A percentile compares a stretch with the other conserved stretches of the same genome.
phyloP scores from a whole-genome alignment of 2,888 invertebrate genomes.

The Netelia fuscicornis region DNA sequence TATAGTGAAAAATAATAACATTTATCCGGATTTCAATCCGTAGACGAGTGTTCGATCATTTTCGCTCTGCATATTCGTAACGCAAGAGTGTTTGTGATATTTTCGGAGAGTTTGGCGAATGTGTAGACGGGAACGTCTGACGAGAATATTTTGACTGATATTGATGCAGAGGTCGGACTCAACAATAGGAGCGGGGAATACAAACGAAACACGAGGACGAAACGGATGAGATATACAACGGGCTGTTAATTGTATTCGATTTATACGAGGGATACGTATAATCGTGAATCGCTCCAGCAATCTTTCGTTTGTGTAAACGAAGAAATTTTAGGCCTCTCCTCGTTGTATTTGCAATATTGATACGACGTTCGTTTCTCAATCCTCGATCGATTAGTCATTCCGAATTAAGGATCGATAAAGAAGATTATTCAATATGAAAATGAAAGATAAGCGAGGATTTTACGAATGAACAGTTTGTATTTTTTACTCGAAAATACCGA shows the following conservation, averaged over 20 bases:
- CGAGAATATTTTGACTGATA: neutral
- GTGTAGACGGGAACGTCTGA: neutral
- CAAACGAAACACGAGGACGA: neutral
- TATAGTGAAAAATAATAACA: no score
- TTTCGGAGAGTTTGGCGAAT: neutral
- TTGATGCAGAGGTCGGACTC: constrained; percentile 2
- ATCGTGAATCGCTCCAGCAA: neutral
- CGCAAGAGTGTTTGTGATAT: no score
- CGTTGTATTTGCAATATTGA: neutral
- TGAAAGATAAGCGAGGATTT: constrained; percentile 1
- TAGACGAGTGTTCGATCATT: no score
- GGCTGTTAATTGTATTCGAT: neutral
- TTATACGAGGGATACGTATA: neutral
- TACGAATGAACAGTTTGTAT: constrained; percentile 48
- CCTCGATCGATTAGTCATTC: neutral
- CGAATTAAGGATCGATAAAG: neutral
- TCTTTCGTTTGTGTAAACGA: neutral
- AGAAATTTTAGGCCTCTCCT: neutral
- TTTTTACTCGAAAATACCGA: neutral
- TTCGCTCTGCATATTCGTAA: no score
- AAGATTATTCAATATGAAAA: neutral
- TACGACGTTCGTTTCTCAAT: neutral
- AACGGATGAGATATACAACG: neutral
- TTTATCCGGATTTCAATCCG: no score
- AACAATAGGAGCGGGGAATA: constrained; percentile 3